phyloP scores from a whole-genome alignment of 2,113 vertebrate species.

The Lamprotornis superbus region DNA sequence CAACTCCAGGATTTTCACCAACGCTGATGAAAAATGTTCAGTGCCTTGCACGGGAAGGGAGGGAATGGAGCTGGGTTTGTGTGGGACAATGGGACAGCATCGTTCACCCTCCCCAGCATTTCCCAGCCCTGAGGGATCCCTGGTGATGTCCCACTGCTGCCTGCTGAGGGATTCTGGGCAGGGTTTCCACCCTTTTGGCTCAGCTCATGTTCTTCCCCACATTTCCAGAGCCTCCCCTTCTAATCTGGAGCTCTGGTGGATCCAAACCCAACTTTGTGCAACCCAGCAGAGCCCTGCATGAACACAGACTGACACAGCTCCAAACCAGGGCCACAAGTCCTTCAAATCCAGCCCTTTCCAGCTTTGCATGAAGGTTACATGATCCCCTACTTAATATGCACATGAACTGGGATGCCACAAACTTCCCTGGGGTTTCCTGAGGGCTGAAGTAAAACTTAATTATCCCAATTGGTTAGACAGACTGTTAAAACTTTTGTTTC shows the following conservation, averaged over 20 bases:
- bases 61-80: neutral
- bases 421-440: conserved; percentile 48
- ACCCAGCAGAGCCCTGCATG: neutral
- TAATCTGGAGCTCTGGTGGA: neutral
- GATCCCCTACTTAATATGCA: conserved; percentile 68
- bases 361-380: conserved; percentile 31
- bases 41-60: neutral
- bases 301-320: neutral
- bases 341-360: neutral
- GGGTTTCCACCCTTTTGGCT: neutral
- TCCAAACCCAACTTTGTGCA: neutral
- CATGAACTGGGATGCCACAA: conserved; percentile 45
- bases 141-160: neutral
- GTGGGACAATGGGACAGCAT: fast-evolving
- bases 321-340: neutral
- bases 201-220: neutral
- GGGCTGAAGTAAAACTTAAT: conserved; percentile 62
- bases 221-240: neutral
- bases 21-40: neutral
- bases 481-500: conserved; percentile 59
- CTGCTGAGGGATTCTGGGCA: neutral
- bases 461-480: conserved; percentile 49
- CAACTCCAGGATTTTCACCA: neutral
- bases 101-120: neutral
- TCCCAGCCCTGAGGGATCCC: neutral